These are phyloP conservation scores for Mus spretus DNA, from an alignment of 2,797 vertebrate species.

Conservation along the genomic window DNA sequence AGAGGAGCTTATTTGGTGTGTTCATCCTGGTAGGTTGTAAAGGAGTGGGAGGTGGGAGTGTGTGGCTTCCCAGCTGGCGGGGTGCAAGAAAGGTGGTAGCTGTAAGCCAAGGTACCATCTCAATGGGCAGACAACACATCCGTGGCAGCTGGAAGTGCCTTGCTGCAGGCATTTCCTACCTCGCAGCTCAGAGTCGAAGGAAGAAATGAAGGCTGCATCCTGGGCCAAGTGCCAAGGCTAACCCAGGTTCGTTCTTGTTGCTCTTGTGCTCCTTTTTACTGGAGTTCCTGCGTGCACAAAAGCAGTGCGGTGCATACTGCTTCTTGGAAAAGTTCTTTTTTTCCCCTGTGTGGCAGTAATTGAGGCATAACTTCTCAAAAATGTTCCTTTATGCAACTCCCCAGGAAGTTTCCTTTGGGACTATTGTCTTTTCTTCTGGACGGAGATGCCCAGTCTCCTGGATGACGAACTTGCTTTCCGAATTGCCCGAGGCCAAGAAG, in stretches of 20 bases:
- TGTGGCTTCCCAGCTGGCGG: not conserved
- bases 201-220: slow-evolving; percentile 31
- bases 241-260: not conserved
- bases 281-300: not conserved
- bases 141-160: not conserved
- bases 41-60: not conserved
- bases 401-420: slow-evolving; percentile 67
- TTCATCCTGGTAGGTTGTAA: not conserved
- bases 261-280: not conserved
- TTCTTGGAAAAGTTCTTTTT: slow-evolving; percentile 59
- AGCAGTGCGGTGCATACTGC: slow-evolving; percentile 45
- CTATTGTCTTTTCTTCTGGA: slow-evolving; percentile 58
- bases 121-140: not conserved
- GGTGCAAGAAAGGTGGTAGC: not conserved
- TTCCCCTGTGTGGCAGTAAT: not conserved
- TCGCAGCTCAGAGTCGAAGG: not conserved
- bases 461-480: slow-evolving; percentile 46
- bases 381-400: slow-evolving; percentile 62
- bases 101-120: not conserved
- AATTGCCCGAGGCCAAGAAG: slow-evolving; percentile 57
- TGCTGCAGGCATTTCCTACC: not conserved
- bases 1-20: not conserved
- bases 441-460: slow-evolving; percentile 56
- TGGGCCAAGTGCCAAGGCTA: slow-evolving; percentile 1
- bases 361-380: slow-evolving; percentile 1